These are phyloP conservation scores for Haemorhous mexicanus DNA, from an alignment of 2,113 vertebrate species.

Conservation along the genomic window DNA sequence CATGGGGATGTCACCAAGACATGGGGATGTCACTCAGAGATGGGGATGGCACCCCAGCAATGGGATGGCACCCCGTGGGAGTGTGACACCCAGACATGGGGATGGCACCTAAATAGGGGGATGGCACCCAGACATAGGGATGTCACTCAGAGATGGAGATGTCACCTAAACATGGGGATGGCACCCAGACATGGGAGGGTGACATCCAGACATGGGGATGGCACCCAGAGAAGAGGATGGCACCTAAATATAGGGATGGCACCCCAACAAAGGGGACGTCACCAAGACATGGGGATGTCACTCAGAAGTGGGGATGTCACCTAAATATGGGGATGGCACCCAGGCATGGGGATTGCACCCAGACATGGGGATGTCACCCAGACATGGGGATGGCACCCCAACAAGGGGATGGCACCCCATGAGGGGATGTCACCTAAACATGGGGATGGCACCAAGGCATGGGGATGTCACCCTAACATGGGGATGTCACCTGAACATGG, in stretches of 20 bases:
- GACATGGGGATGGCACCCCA: rapidly evolving
- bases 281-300: rapidly evolving
- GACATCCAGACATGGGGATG: rapidly evolving
- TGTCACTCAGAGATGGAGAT: rapidly evolving
- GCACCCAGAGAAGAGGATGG: rapidly evolving
- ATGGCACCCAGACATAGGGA: rapidly evolving
- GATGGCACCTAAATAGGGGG: rapidly evolving
- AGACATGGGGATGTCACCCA: rapidly evolving
- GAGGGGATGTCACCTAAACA: rapidly evolving
- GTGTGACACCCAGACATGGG: rapidly evolving
- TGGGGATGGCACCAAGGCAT: rapidly evolving
- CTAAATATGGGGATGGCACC: rapidly evolving
- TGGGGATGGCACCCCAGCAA: too few species aligned
- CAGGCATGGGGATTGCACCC: rapidly evolving
- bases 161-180: too few species aligned
- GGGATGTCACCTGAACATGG: rapidly evolving
- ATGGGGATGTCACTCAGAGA: too few species aligned
- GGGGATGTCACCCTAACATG: rapidly evolving
- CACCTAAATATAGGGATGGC: rapidly evolving
- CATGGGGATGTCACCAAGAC: too few species aligned
- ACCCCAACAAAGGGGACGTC: too few species aligned
- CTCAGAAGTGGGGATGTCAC: rapidly evolving
- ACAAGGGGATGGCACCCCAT: rapidly evolving
- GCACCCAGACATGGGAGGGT: rapidly evolving
- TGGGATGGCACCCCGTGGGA: too few species aligned